Percentiles rank a stretch among this genome's conserved stretches.
Conservation (phyloP, 2,888 invertebrate genomes). For the Uloborus plumipes region DNA sequence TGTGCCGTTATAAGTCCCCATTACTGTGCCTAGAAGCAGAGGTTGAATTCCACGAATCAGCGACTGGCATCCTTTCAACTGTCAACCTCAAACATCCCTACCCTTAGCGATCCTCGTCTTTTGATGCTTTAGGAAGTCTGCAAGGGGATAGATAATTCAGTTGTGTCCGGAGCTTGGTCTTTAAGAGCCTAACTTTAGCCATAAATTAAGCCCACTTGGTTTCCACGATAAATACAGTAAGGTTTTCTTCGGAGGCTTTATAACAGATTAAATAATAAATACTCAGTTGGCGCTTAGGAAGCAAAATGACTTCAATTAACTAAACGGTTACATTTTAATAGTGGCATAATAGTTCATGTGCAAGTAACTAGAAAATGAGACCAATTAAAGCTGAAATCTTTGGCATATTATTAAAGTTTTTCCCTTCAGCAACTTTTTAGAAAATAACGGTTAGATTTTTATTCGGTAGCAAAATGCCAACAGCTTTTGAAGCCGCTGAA, state of each 20-base stretch:
- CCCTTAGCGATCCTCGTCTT: slow-evolving; percentile 23
- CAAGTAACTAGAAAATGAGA: too few species aligned
- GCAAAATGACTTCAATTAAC: too few species aligned
- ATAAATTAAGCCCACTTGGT: slow-evolving; percentile 47
- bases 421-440: too few species aligned
- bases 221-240: background rate
- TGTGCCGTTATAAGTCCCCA: slow-evolving; percentile 5
- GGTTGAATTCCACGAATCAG: slow-evolving; percentile 14
- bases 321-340: too few species aligned
- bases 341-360: too few species aligned
- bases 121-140: slow-evolving; percentile 28
- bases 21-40: background rate
- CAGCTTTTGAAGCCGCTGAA: too few species aligned
- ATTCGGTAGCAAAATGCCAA: too few species aligned
- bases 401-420: too few species aligned
- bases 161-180: slow-evolving; percentile 38
- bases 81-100: slow-evolving; percentile 6
- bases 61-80: slow-evolving; percentile 3
- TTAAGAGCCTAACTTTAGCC: slow-evolving; percentile 50
- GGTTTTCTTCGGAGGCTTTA: slow-evolving; percentile 14
- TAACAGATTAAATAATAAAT: slow-evolving; percentile 33
- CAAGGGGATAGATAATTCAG: slow-evolving; percentile 43
- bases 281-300: background rate
- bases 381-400: too few species aligned
- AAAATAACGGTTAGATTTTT: too few species aligned